A percentile compares a stretch with the other conserved stretches of the same genome.
Evolutionary conservation across 2,888 invertebrate species (phyloP).

Genomic region (Lasioglossum figueresi): DNA sequence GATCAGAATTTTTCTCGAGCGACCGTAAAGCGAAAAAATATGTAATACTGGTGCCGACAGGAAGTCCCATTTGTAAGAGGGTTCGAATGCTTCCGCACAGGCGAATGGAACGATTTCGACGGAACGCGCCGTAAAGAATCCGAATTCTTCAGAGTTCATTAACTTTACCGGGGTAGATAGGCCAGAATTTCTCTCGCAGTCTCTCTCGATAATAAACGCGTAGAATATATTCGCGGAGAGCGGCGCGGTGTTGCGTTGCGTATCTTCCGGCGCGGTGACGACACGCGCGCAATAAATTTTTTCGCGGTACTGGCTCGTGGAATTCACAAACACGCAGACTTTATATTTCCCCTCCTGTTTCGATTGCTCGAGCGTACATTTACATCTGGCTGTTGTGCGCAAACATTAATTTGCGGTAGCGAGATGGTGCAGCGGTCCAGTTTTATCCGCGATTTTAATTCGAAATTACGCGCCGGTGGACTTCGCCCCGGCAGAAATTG

Average conservation of each 20-base stretch:
- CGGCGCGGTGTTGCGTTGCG: conserved; percentile 9
- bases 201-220: conserved; percentile 38
- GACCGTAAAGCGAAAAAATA: not conserved
- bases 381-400: conserved; percentile 29
- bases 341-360: conserved; percentile 39
- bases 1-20: not conserved
- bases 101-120: not conserved
- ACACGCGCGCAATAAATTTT: conserved; percentile 39
- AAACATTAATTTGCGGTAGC: conserved; percentile 33
- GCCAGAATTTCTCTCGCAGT: conserved; percentile 37
- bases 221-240: conserved; percentile 17
- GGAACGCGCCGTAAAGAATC: not conserved
- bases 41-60: conserved; percentile 5
- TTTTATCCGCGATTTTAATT: conserved; percentile 27
- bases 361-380: conserved; percentile 29
- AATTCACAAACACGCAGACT: conserved; percentile 29
- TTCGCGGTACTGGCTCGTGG: conserved; percentile 20
- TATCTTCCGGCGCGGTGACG: conserved; percentile 17
- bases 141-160: conserved; percentile 54
- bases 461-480: not conserved
- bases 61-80: conserved; percentile 9
- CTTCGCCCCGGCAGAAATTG: not conserved
- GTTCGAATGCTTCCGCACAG: conserved; percentile 13
- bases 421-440: conserved; percentile 11
- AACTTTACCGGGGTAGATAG: conserved; percentile 45